Conservation (phyloP, 1,140 invertebrate species). For the Ladona fulva region DNA sequence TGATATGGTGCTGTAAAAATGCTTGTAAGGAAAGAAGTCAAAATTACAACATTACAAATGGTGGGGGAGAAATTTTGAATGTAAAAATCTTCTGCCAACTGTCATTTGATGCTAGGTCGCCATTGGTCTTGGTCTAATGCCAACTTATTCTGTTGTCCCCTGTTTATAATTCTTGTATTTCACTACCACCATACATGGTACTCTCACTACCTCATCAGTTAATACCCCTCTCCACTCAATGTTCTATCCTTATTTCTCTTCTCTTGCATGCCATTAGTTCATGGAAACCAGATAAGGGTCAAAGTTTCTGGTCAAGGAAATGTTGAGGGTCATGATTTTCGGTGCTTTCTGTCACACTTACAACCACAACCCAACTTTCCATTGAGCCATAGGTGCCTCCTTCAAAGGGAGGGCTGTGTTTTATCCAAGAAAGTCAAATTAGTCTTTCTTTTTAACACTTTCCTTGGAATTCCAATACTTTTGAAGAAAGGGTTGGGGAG, state of each 20-base stretch:
- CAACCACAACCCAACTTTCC: constrained; percentile 21
- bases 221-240: neutral
- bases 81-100: too few species aligned
- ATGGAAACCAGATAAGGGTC: constrained; percentile 33
- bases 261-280: constrained; percentile 14
- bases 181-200: too few species aligned
- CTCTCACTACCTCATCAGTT: neutral
- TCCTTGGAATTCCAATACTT: neutral
- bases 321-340: constrained; percentile 37
- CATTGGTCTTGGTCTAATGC: too few species aligned
- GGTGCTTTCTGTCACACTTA: constrained; percentile 39
- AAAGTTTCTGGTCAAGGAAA: too few species aligned
- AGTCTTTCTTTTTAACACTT: neutral
- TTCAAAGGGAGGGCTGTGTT: constrained; percentile 16
- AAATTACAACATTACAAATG: too few species aligned
- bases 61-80: too few species aligned
- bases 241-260: neutral
- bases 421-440: neutral
- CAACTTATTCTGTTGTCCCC: too few species aligned
- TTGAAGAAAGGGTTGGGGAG: neutral
- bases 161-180: too few species aligned
- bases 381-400: neutral
- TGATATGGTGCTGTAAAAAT: too few species aligned
- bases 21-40: too few species aligned
- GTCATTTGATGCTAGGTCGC: too few species aligned